Conservation (phyloP, 2,113 vertebrate species). For the Cephalophus harveyi region DNA sequence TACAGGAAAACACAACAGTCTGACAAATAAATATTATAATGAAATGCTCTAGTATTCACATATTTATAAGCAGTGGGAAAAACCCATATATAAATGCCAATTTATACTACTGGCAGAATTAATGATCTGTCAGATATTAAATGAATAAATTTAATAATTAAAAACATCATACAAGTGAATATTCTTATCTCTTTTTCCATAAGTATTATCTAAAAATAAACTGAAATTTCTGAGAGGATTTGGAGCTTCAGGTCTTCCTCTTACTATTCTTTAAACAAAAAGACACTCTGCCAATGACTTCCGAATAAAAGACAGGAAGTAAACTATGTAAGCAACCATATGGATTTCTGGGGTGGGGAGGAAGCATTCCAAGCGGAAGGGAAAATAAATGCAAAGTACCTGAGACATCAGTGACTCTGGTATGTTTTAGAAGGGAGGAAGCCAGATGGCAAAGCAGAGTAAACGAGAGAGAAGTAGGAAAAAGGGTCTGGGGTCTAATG, state of each 20-base stretch:
- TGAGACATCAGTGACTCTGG: not conserved
- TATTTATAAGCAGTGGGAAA: not conserved
- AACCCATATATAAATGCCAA: not conserved
- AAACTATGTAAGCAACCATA: not conserved
- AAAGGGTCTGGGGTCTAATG: not conserved
- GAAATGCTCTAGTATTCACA: not conserved
- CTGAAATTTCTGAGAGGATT: not conserved
- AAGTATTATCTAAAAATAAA: not conserved
- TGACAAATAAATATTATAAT: not conserved
- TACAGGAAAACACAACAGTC: constrained; percentile 28
- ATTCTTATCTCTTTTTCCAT: not conserved
- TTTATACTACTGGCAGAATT: not conserved
- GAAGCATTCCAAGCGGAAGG: not conserved
- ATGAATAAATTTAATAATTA: not conserved
- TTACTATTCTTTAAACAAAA: not conserved
- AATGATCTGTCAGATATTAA: not conserved
- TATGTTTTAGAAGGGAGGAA: not conserved
- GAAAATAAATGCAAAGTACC: not conserved
- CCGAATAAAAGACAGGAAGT: not conserved
- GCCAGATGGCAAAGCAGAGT: not conserved
- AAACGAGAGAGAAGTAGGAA: not conserved
- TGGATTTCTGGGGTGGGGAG: not conserved
- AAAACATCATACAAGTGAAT: not conserved
- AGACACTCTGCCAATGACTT: not conserved
- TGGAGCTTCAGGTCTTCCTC: not conserved